A percentile compares a stretch with the other conserved stretches of the same genome.
Conservation (phyloP, 2,888 invertebrate species). For the Drosophila fulvimacula region DNA sequence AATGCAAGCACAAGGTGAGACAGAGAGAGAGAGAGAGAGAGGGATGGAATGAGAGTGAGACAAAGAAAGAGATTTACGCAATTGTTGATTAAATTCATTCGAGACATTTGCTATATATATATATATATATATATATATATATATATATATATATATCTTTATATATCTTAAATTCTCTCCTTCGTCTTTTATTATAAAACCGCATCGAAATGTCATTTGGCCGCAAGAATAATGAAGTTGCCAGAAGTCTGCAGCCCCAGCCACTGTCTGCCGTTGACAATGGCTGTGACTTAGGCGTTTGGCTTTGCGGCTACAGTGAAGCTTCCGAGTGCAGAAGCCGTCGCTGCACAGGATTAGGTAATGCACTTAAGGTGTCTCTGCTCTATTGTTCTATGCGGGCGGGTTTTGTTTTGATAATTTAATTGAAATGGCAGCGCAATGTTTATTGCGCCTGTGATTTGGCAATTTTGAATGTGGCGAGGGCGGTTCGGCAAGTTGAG, state of each 20-base stretch:
- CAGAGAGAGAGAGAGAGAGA: not conserved
- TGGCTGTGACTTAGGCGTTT: constrained; percentile 66
- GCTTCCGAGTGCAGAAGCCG: not conserved
- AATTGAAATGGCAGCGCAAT: constrained; percentile 73
- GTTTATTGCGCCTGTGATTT: constrained; percentile 52
- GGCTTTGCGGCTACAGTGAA: constrained; percentile 44
- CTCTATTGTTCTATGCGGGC: constrained; percentile 68
- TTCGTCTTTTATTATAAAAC: constrained; percentile 64
- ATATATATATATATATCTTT: constrained; percentile 59
- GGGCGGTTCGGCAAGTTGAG: constrained; percentile 12
- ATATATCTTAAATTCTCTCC: constrained; percentile 62
- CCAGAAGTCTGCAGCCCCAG: constrained; percentile 63
- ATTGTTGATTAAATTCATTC: too few species aligned
- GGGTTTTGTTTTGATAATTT: constrained; percentile 74
- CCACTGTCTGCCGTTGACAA: constrained; percentile 21
- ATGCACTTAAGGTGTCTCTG: constrained; percentile 66
- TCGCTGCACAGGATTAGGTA: constrained; percentile 34
- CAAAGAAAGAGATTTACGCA: not conserved
- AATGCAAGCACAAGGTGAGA: constrained; percentile 63
- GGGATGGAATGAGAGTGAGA: not conserved
- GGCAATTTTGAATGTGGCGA: constrained; percentile 9
- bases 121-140: not conserved
- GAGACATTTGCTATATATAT: constrained; percentile 61
- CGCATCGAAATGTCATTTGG: constrained; percentile 77
- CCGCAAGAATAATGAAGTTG: constrained; percentile 77